Base-by-base conservation (phyloP, 2,888 invertebrate species). In the Lasioglossum lativentre region DNA sequence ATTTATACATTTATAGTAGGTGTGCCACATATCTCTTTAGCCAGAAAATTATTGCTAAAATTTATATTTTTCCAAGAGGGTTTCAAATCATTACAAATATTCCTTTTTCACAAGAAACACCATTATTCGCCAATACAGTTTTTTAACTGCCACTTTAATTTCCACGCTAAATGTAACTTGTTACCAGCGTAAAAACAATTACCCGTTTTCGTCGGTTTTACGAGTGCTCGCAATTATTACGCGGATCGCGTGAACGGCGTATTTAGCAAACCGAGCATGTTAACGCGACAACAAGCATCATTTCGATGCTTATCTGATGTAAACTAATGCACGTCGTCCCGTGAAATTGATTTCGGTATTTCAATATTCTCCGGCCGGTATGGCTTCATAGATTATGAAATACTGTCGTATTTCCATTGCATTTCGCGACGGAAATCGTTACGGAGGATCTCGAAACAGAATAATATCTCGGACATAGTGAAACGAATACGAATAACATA, bases 381-480 rank as follows among this genome's bases (percentile, higher is more conserved):
- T 40, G 45, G 70, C n/a, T 59, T 63, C 42, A 42, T 38, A 38
- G 10, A 70, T 75, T 70, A 82, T 47, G 56, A 47, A 59, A 75
- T 30, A 34, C 59, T 27, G 68, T 38, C 52, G 68, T 38, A 66
- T 68, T 68, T 68, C 38, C 34, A 47, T 68, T 19, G 68, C 27
- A 52, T 52, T 76, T 38, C 68, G 38, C 2, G 76, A 38, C 47
- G 45, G 47, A 68, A 68, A 66, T 76, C 38, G 68, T 76, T 76
- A 45, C 6, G 45, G 14, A n/a, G 68, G 38, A 75, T 63, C 45
- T 75, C 63, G 45, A 76, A 47, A 76, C 47, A 3, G 68, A 47
- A 76, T 68, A 38, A 34, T 47, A 34, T 38, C 34, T 38, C 47
- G 34, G 16, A 4, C 47, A 27, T 38, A 27, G n/a, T 68, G 76